Conservation (phyloP, 2,888 invertebrate genomes). For the Meghimatium bilineatum region DNA sequence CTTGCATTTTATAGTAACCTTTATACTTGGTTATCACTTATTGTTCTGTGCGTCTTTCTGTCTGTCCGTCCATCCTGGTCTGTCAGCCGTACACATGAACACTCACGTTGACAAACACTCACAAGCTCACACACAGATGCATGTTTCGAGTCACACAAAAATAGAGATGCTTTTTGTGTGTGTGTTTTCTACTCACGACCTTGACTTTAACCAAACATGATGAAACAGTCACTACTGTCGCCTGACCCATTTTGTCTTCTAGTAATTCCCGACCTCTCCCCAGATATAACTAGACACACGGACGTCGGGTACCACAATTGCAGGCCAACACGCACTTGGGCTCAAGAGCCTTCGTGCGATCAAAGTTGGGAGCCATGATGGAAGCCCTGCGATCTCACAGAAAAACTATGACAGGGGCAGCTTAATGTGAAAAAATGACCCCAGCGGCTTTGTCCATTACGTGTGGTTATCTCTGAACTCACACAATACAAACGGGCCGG, state of each 20-base stretch:
- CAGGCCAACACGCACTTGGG: neutral
- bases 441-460: conserved; percentile 18
- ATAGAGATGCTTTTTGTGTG: too few species aligned
- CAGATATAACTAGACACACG: neutral
- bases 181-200: too few species aligned
- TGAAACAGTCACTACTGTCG: neutral
- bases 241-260: neutral
- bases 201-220: conserved; percentile 12
- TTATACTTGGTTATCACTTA: too few species aligned
- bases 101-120: too few species aligned
- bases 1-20: too few species aligned
- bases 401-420: conserved; percentile 12
- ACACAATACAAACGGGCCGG: neutral
- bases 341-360: neutral
- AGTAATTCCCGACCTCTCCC: neutral
- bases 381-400: neutral
- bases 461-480: conserved; percentile 15
- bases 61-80: too few species aligned
- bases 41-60: too few species aligned
- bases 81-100: too few species aligned
- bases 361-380: neutral
- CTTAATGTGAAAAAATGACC: conserved; percentile 31
- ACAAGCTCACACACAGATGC: neutral
- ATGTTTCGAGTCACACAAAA: neutral
- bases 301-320: conserved; percentile 4